These are phyloP conservation scores for Plectropomus leopardus DNA, from an alignment of 2,113 vertebrate genomes.

Conservation along the genomic window DNA sequence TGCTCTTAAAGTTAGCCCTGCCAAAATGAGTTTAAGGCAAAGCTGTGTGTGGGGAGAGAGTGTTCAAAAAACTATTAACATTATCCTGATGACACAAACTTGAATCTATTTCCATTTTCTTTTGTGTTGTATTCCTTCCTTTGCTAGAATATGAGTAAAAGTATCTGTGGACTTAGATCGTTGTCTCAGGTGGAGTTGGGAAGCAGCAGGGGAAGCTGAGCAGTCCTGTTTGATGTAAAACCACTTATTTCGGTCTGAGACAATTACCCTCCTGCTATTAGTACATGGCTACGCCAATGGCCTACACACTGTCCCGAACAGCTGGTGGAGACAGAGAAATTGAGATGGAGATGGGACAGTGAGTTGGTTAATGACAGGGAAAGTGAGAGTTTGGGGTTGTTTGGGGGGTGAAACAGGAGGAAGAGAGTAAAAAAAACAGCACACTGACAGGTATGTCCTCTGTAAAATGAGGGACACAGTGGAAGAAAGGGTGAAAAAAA, in stretches of 20 bases:
- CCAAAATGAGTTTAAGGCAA: conserved; percentile 56
- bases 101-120: not conserved
- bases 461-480: not conserved
- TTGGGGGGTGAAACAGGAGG: conserved; percentile 22
- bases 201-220: conserved; percentile 44
- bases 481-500: not conserved
- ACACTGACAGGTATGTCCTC: conserved; percentile 15
- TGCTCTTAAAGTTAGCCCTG: conserved; percentile 66
- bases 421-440: conserved; percentile 7
- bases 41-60: not conserved
- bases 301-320: conserved; percentile 67
- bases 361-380: conserved; percentile 69
- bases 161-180: not conserved
- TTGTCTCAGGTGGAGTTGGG: conserved; percentile 26
- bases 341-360: conserved; percentile 56
- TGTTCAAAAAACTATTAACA: conserved; percentile 9
- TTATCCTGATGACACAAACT: conserved; percentile 14
- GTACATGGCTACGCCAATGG: conserved; percentile 42
- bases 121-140: not conserved
- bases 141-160: not conserved
- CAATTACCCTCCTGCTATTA: conserved; percentile 79
- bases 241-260: conserved; percentile 66
- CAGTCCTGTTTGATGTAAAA: conserved; percentile 54
- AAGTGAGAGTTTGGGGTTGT: conserved; percentile 50
- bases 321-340: conserved; percentile 61